phyloP scores from a whole-genome alignment of 2,888 invertebrate genomes.

The Drosophila mimica region DNA sequence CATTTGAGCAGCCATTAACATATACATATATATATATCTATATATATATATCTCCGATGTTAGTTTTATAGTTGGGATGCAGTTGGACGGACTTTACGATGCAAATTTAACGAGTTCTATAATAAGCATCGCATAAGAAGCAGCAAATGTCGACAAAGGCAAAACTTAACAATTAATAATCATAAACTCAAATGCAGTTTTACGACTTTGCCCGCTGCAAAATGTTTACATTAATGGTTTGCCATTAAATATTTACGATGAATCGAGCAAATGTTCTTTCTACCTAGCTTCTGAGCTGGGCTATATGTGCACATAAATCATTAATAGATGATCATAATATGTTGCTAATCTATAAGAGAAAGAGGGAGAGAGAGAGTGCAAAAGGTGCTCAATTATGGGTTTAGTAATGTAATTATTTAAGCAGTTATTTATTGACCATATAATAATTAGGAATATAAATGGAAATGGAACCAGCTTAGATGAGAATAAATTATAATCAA shows the following conservation, averaged over 20 bases:
- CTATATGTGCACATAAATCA: constrained; percentile 1
- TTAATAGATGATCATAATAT: not conserved
- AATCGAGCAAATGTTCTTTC: not conserved
- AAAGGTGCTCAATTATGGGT: not conserved
- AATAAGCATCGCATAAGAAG: constrained; percentile 3
- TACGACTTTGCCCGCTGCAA: constrained; percentile 1
- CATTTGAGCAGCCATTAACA: constrained; percentile 31
- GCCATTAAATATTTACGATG: constrained; percentile 23
- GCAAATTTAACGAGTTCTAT: constrained; percentile 34
- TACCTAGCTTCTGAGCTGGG: not conserved
- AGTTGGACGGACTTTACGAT: constrained; percentile 30
- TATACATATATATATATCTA: not conserved
- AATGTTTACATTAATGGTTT: constrained; percentile 10
- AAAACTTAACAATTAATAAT: constrained; percentile 20
- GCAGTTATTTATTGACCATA: not conserved
- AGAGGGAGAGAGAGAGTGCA: not conserved
- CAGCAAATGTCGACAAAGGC: constrained; percentile 1
- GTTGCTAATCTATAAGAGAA: not conserved
- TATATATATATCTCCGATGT: not conserved
- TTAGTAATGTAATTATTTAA: not conserved
- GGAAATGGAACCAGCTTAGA: not conserved
- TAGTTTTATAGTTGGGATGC: constrained; percentile 15
- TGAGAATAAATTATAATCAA: not conserved
- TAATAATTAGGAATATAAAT: not conserved
- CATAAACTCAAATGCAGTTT: constrained; percentile 41